Percentiles rank a stretch among this genome's conserved stretches.
Conservation (phyloP, 1,140 invertebrate genomes). For the Cyclina sinensis region DNA sequence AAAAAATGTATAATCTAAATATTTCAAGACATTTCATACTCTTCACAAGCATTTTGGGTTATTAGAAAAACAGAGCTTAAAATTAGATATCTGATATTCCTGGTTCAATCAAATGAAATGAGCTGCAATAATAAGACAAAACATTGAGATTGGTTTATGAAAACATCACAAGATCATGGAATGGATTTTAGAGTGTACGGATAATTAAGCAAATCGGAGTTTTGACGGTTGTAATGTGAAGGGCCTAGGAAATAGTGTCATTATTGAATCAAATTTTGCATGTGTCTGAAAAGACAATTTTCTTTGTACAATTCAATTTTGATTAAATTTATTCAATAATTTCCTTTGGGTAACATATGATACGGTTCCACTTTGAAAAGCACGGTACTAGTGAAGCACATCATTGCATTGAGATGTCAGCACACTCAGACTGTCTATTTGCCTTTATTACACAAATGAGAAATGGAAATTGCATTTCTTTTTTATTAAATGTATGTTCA, state of each 20-base stretch:
- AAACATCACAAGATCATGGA: background rate
- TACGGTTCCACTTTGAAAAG: constrained; percentile 16
- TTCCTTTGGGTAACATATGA: constrained; percentile 47
- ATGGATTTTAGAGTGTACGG: background rate
- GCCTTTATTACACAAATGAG: constrained; percentile 3
- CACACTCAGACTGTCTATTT: constrained; percentile 3
- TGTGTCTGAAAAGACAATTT: constrained; percentile 10
- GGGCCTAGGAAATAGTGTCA: constrained; percentile 22
- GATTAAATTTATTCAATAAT: constrained; percentile 52
- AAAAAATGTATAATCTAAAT: constrained; percentile 1
- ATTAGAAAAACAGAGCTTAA: background rate
- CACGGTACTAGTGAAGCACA: background rate
- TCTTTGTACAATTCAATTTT: constrained; percentile 43
- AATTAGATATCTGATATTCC: background rate
- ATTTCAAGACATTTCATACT: constrained; percentile 10
- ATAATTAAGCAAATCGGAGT: constrained; percentile 23
- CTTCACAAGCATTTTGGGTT: too few relatives aligned
- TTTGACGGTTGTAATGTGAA: constrained; percentile 11
- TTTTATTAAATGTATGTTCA: constrained; percentile 1
- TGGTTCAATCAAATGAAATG: constrained; percentile 3
- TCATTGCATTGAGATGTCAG: constrained; percentile 22
- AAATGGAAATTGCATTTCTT: constrained; percentile 12
- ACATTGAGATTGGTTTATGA: background rate
- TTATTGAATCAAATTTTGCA: constrained; percentile 22
- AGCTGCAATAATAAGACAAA: background rate